Base-by-base conservation (phyloP, 2,888 invertebrate genomes). In the Ptilodon capucinus region DNA sequence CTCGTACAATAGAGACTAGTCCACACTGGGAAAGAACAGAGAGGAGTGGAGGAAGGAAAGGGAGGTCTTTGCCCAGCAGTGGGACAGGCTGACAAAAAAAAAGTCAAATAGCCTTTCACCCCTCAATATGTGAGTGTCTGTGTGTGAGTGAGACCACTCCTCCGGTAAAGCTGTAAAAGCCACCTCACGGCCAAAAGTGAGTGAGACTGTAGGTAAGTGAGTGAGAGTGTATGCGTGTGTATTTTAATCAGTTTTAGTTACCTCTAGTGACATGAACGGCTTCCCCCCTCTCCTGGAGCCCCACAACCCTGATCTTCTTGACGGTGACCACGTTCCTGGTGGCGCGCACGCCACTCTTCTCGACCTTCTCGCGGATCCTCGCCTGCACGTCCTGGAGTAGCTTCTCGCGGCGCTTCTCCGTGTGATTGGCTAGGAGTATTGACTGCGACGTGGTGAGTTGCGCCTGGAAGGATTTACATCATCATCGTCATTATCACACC, bases 361-460 rank as follows among this genome's bases (percentile, higher is more conserved):
- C 70, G 23, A 90, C 34, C 46, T 69, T 74, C 9, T 81, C 75
- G 34, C 72, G 65, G 0, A 91, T 67, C 45, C 74, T 77, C 9
- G 49, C 49, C 28, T 87, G 80, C 5, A 91, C 67, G 3, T 67
- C 64, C 35, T 84, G 69, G 0, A 84, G 72, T 1, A 81, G 66
- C 46, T 63, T 69, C 17, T 81, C 81, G 0, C 78, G 71, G 4
- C 81, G 69, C 41, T 74, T 81, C 0, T 60, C 54, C 0, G 82
- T 74, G 57, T 91, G 85, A 3, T 87, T 75, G 49, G 86, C 74
- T 2, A 93, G 68, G 0, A 83, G 68, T 0, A 70, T 53, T 0
- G 74, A 54, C 72, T 93, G 92, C 0, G 87, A 73, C 0, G 72
- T 48, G 0, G 92, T 86, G 13, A 92, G 61, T 17, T 77, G 70